These are phyloP conservation scores for Drosophila melanosoma DNA, from an alignment of 2,888 invertebrate genomes.

Conservation along the genomic window DNA sequence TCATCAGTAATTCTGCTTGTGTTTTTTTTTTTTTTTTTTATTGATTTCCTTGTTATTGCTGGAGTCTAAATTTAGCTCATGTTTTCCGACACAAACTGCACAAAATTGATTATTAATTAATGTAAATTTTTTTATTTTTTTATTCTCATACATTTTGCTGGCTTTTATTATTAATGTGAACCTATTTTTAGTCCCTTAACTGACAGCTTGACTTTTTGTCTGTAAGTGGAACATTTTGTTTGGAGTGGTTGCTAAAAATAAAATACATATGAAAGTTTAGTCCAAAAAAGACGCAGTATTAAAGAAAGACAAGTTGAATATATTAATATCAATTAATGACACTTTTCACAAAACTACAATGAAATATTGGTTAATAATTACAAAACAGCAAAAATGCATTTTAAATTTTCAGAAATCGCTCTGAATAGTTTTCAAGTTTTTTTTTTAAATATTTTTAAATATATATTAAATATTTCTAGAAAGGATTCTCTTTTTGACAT, in stretches of 20 bases:
- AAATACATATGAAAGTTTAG: not conserved
- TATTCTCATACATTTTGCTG: not conserved
- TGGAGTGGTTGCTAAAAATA: not conserved
- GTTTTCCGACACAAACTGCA: conserved; percentile 17
- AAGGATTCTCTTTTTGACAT: not conserved
- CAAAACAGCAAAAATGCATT: too few species aligned
- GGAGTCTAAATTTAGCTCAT: conserved; percentile 15
- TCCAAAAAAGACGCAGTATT: not conserved
- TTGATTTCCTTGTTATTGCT: conserved; percentile 43
- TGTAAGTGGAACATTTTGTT: not conserved
- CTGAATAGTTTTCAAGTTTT: not conserved
- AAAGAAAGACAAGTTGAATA: not conserved
- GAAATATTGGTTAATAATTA: too few species aligned
- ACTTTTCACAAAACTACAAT: too few species aligned
- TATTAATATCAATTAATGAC: not conserved
- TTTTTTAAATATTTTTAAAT: not conserved
- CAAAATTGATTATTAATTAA: conserved; percentile 50
- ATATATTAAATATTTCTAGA: not conserved
- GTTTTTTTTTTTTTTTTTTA: conserved; percentile 30
- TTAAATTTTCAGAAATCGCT: not conserved
- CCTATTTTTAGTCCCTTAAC: conserved; percentile 21
- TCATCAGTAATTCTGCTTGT: conserved; percentile 22
- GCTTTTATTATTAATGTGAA: not conserved
- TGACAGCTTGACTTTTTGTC: conserved; percentile 17
- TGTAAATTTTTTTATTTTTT: not conserved